phyloP scores from a whole-genome alignment of 2,797 vertebrate genomes.

The Galago senegalensis region DNA sequence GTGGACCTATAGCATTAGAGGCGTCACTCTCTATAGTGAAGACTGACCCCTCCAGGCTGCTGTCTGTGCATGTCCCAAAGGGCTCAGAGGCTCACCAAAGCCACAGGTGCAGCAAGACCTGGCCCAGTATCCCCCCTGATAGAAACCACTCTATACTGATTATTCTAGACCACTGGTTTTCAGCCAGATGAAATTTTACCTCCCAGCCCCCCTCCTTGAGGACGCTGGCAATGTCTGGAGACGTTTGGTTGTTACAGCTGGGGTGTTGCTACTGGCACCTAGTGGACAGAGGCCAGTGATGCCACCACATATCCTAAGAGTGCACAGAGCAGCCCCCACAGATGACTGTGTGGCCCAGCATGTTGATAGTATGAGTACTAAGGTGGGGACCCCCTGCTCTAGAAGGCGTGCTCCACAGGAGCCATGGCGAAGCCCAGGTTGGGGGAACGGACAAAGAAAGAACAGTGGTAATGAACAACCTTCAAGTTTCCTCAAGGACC shows the following conservation, averaged over 20 bases:
- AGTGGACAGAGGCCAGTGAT: background rate
- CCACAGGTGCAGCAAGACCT: background rate
- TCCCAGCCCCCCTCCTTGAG: background rate
- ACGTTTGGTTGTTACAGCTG: background rate
- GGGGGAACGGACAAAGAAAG: conserved; percentile 29
- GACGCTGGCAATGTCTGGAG: conserved; percentile 38
- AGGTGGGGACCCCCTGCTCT: background rate
- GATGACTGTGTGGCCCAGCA: background rate
- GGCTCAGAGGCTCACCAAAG: background rate
- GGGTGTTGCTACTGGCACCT: background rate
- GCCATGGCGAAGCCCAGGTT: background rate
- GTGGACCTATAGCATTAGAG: background rate
- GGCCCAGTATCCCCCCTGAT: background rate
- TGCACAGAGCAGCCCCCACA: background rate
- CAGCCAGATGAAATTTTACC: background rate
- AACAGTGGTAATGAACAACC: background rate
- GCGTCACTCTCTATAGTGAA: background rate
- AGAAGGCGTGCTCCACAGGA: background rate
- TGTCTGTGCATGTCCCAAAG: background rate
- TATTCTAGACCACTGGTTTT: conserved; percentile 3
- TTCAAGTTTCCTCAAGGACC: conserved; percentile 75
- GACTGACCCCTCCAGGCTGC: background rate
- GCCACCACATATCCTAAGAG: background rate
- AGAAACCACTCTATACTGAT: background rate
- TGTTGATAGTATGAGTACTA: background rate